These are phyloP conservation scores for Luperina testacea DNA, from an alignment of 2,888 invertebrate genomes.

Conservation along the genomic window DNA sequence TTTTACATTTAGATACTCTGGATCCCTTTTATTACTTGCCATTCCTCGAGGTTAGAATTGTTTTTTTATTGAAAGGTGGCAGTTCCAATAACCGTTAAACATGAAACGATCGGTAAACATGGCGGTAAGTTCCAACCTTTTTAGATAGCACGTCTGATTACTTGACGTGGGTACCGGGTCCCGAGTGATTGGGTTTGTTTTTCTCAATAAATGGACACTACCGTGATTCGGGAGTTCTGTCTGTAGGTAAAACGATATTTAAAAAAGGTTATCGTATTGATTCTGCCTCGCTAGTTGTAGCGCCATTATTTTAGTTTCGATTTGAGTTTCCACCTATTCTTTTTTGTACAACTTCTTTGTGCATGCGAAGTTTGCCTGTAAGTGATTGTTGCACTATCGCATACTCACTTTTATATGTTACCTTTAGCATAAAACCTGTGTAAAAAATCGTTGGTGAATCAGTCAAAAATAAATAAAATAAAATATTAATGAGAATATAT, in stretches of 20 bases:
- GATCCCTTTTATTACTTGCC: slow-evolving; percentile 27
- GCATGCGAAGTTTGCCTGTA: too few relatives aligned
- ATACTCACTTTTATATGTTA: too few relatives aligned
- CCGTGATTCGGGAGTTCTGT: slow-evolving; percentile 30
- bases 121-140: slow-evolving; percentile 54
- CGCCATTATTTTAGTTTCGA: background rate
- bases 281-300: background rate
- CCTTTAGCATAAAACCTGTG: too few relatives aligned
- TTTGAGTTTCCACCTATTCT: too few relatives aligned
- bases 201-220: slow-evolving; percentile 35
- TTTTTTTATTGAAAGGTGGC: slow-evolving; percentile 46
- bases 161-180: slow-evolving; percentile 52
- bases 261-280: slow-evolving; percentile 23
- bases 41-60: slow-evolving; percentile 19
- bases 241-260: slow-evolving; percentile 21
- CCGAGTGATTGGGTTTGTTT: slow-evolving; percentile 52
- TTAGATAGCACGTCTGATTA: slow-evolving; percentile 57
- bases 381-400: too few relatives aligned
- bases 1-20: slow-evolving; percentile 35
- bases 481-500: too few relatives aligned
- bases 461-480: too few relatives aligned
- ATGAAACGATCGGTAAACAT: slow-evolving; percentile 40
- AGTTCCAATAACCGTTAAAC: slow-evolving; percentile 44
- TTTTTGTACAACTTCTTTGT: too few relatives aligned
- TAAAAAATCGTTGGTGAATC: too few relatives aligned